Evolutionary conservation across 1,140 invertebrate species (phyloP), one percentile per base, ranked within the genome.

Genomic region (Aphidius gifuensis): DNA sequence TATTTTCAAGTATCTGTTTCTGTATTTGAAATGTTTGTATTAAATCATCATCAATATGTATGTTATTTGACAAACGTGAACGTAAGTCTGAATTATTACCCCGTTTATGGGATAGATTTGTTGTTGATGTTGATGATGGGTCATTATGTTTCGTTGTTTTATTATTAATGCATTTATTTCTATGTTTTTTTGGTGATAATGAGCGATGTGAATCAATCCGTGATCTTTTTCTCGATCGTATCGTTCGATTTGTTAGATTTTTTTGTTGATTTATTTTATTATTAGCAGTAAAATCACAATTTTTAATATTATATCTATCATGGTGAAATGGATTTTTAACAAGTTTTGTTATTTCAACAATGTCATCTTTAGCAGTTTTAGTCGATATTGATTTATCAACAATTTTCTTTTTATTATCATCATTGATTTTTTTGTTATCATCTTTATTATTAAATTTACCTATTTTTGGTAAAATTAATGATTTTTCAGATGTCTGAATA

Each of bases 21-120:
- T 78, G 77, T n/a, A 78, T 72, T 44, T 76, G 73, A 0, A 79
- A 70, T 23, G 75, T 75, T n/a, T 76, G 69, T 16, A 73, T 56
- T 4, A 79, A 57, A 40, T 74, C 72, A 51, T 51, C 50, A 57
- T 76, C 74, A 4, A 70, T 61, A 5, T 76, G 63, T 43, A 69
- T 69, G 39, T 62, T 57, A 42, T 21, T 70, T 7, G 74, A 76
- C 6, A 80, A 66, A 57, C 69, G 73, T 50, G 74, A 67, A 5
- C 79, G 65, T 44, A 80, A 63, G 66, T 81, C 77, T 9, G 57
- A 58, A 51, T 69, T 65, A 55, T 70, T 64, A 40, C 77, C 72
- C 1, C 70, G 68, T 9, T 72, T 43, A n/a, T 6, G 65, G 7
- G n/a, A 44, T 44, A 11, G 46, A 21, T 32, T 74, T 69, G 5